A percentile compares a stretch with the other conserved stretches of the same genome.
Conservation (phyloP, 2,113 vertebrate genomes). For the Bostrychus sinensis region DNA sequence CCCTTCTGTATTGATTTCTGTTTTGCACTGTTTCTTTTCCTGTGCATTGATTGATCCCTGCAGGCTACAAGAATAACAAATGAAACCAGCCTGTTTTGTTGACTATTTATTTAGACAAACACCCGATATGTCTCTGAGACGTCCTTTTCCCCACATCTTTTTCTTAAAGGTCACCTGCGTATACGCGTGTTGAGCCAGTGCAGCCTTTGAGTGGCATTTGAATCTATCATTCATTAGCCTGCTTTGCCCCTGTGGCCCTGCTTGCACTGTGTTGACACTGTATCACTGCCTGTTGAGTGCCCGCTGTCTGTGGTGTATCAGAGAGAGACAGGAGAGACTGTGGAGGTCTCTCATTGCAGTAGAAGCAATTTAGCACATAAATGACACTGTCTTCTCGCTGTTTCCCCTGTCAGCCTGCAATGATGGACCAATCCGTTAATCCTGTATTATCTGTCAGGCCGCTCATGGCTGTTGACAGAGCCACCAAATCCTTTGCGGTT, state of each 20-base stretch:
- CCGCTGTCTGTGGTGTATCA: conserved; percentile 9
- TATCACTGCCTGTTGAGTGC: conserved; percentile 25
- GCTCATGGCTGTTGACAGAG: conserved; percentile 73
- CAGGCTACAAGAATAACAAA: conserved; percentile 62
- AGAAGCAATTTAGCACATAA: conserved; percentile 73
- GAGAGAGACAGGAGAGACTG: conserved; percentile 14
- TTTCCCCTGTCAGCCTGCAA: conserved; percentile 68
- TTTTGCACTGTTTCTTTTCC: conserved; percentile 50
- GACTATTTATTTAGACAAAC: conserved; percentile 59
- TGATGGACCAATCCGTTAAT: conserved; percentile 77
- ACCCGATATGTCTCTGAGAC: conserved; percentile 37
- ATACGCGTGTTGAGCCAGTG: conserved; percentile 29
- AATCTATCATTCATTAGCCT: conserved; percentile 58
- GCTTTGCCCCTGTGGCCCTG: conserved; percentile 23
- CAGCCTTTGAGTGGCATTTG: conserved; percentile 31
- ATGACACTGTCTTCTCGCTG: conserved; percentile 60
- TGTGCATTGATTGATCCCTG: conserved; percentile 59
- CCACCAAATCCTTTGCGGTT: conserved; percentile 67
- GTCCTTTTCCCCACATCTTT: conserved; percentile 23
- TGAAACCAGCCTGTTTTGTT: conserved; percentile 50
- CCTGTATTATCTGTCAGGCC: conserved; percentile 69
- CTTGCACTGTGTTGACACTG: conserved; percentile 9
- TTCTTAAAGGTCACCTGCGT: conserved; percentile 61
- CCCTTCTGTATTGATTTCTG: conserved; percentile 60
- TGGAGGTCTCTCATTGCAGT: conserved; percentile 34